Evolutionary conservation across 2,888 invertebrate genomes (phyloP), one percentile per base, ranked within the genome.

Genomic region (Bellardia pandia): DNA sequence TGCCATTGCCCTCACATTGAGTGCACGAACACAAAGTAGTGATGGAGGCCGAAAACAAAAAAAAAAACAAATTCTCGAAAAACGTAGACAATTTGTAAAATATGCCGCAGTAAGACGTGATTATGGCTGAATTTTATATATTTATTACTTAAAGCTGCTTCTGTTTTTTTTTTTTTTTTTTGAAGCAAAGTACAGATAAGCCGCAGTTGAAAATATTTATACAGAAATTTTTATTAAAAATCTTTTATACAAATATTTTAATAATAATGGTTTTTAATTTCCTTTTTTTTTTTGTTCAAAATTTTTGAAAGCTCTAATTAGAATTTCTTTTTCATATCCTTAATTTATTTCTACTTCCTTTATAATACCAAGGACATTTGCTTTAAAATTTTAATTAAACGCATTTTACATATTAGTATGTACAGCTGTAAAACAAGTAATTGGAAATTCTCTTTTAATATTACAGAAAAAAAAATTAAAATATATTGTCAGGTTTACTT

Each of bases 81-180:
- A 80, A 62, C 74, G 74, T 78, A 85, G 87, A 85, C 87, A 87
- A 87, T 85, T 80, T 85, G 87, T 78, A 85, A 85, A 87, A 87
- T 87, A 85, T 87, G 81, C 87, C 87, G 87, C 87, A 87, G 85
- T 87, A 85, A 82, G 68, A 87, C 87, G 87, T 87, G 87, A 85
- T 87, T 85, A 56, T 80, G 75, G 53, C 56, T 79, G 85, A 80
- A 62, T 75, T 80, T 79, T 74, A 78, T 74, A 84, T 74, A 78
- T 84, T 84, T 69, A 75, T 79, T 48, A 62, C 56, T 75, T 58
- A 23, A 13, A 42, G 74, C 58, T 37, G n/a, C 62, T 76, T 76
- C 51, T 80, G 53, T 51, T 71, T 48, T 13, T 51, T 51, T 23
- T 23, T 51, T 23, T 23, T 23, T 23, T 23, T 23, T 23, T 23